Percentiles rank a stretch among this genome's conserved stretches.
Evolutionary conservation across 2,888 invertebrate species (phyloP).

Genomic region (Thymelicus lineola): DNA sequence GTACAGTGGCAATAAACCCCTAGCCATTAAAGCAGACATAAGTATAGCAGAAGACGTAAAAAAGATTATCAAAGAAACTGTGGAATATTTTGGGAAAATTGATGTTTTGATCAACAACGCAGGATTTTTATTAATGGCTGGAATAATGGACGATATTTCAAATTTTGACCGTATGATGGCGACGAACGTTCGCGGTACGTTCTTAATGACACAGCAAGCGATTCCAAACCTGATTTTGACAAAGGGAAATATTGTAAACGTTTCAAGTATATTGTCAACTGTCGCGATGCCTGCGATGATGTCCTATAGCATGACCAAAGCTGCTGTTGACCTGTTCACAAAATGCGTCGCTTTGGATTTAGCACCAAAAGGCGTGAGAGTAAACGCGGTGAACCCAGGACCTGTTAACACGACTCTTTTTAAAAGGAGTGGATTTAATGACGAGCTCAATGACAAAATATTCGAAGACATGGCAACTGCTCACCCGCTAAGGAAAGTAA

Average conservation of each 20-base stretch:
- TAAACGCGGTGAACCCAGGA: slow-evolving; percentile 71
- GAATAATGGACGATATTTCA: slow-evolving; percentile 52
- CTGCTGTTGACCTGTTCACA: slow-evolving; percentile 70
- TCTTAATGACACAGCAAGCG: slow-evolving; percentile 58
- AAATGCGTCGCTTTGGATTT: slow-evolving; percentile 68
- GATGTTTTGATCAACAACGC: slow-evolving; percentile 72
- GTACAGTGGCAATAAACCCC: slow-evolving; percentile 56
- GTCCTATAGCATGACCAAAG: slow-evolving; percentile 72
- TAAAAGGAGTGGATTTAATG: slow-evolving; percentile 59
- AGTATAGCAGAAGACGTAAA: slow-evolving; percentile 58
- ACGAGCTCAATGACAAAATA: slow-evolving; percentile 54
- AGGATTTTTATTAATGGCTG: slow-evolving; percentile 56
- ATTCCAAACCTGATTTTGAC: slow-evolving; percentile 60
- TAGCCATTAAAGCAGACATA: slow-evolving; percentile 64
- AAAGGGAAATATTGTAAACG: slow-evolving; percentile 67
- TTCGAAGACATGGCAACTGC: slow-evolving; percentile 53
- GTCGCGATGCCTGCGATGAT: slow-evolving; percentile 58
- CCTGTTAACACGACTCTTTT: slow-evolving; percentile 67
- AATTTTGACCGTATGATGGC: slow-evolving; percentile 62
- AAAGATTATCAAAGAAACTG: slow-evolving; percentile 60
- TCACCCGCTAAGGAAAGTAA: slow-evolving; percentile 59
- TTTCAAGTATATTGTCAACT: slow-evolving; percentile 65
- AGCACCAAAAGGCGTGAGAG: slow-evolving; percentile 64
- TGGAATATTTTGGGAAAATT: slow-evolving; percentile 58
- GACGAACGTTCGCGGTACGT: slow-evolving; percentile 68